Percentiles rank a stretch among this genome's conserved stretches.
Evolutionary conservation across 2,113 vertebrate species (phyloP).

Genomic region (Alexandromys fortis): DNA sequence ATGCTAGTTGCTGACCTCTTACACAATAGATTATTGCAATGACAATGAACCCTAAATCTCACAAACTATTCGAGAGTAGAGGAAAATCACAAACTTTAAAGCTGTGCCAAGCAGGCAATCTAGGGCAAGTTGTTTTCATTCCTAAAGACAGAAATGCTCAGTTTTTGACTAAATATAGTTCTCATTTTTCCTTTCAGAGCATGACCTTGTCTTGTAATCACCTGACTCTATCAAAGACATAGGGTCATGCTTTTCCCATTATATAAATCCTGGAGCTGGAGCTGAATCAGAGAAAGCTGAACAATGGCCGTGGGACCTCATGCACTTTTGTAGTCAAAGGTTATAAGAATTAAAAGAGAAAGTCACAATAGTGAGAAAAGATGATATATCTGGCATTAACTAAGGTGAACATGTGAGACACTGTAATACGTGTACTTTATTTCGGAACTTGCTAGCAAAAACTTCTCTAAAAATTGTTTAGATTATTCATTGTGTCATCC

Average conservation of each 20-base stretch:
- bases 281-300: not conserved
- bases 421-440: not conserved
- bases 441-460: not conserved
- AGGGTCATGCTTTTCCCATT: accelerated
- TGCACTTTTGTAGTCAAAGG: not conserved
- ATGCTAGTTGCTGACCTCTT: not conserved
- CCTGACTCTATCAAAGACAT: not conserved
- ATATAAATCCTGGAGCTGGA: not conserved
- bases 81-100: not conserved
- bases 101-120: not conserved
- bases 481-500: not conserved
- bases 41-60: not conserved
- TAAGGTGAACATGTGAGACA: not conserved
- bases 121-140: not conserved
- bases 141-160: not conserved
- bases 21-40: not conserved
- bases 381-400: not conserved
- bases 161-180: not conserved
- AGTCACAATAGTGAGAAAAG: accelerated
- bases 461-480: not conserved
- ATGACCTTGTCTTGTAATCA: not conserved
- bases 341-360: not conserved
- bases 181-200: not conserved
- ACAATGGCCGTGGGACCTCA: not conserved
- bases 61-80: not conserved